phyloP scores from a whole-genome alignment of 2,797 vertebrate species.

The Hapalemur alaotrensis region DNA sequence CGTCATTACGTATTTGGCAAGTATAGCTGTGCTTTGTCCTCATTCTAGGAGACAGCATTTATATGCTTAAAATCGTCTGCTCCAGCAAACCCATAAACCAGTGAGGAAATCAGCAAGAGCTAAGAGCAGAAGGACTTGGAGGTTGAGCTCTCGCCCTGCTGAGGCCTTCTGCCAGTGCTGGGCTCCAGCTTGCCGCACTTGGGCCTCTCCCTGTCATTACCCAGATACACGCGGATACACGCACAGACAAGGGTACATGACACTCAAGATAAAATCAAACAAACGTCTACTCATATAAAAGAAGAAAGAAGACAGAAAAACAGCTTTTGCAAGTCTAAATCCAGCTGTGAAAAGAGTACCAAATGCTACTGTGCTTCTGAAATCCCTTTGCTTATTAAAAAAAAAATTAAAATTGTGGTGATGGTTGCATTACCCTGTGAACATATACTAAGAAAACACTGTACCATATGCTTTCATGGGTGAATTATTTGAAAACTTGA shows the following conservation, averaged over 20 bases:
- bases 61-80: background rate
- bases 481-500: background rate
- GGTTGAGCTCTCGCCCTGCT: too few relatives aligned
- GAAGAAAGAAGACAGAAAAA: background rate
- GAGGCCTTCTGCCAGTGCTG: fast-evolving
- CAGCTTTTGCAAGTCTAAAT: background rate
- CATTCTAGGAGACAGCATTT: background rate
- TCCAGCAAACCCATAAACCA: background rate
- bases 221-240: background rate
- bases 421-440: background rate
- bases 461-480: background rate
- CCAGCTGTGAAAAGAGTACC: background rate
- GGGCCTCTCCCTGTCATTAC: background rate
- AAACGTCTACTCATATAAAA: background rate
- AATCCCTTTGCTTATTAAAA: background rate
- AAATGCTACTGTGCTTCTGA: background rate
- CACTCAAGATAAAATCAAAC: background rate
- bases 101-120: background rate
- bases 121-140: background rate
- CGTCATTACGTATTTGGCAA: background rate
- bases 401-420: background rate
- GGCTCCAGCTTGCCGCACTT: background rate
- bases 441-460: background rate
- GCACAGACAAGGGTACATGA: background rate
- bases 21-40: background rate